These are phyloP conservation scores for Prionailurus bengalensis DNA, from an alignment of 2,113 vertebrate species.

Conservation along the genomic window DNA sequence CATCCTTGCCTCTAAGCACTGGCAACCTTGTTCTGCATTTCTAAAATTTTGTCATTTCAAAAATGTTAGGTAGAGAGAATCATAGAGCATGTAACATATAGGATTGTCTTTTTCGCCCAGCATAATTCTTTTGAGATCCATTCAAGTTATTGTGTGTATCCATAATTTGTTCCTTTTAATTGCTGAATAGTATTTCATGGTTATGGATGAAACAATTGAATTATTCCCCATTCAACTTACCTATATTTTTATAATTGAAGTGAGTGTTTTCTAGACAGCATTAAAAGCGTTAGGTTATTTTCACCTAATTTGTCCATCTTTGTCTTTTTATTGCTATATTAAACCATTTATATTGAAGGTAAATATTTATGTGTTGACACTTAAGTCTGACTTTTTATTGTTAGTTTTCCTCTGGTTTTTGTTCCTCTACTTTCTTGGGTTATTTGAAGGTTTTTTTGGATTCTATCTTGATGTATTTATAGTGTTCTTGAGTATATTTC, in stretches of 20 bases:
- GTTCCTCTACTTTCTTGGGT: not conserved
- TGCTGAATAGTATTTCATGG: not conserved
- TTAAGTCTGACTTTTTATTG: not conserved
- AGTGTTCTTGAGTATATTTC: not conserved
- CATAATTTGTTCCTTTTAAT: not conserved
- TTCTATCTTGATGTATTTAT: not conserved
- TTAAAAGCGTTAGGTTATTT: not conserved
- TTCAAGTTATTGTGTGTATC: not conserved
- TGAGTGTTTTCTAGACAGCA: not conserved
- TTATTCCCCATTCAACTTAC: not conserved
- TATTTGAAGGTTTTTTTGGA: not conserved
- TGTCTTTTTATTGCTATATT: not conserved
- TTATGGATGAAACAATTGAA: not conserved
- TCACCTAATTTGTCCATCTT: not conserved
- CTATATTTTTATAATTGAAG: not conserved
- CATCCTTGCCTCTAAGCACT: not conserved
- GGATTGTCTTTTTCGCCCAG: not conserved
- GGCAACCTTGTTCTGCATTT: not conserved
- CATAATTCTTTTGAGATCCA: not conserved
- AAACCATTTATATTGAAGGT: not conserved
- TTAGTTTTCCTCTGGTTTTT: not conserved
- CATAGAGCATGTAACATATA: not conserved
- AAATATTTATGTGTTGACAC: not conserved
- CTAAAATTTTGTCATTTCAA: not conserved
- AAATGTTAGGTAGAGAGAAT: not conserved